Evolutionary conservation across 2,797 vertebrate species (phyloP), one percentile per base, ranked within the genome.

Genomic region (Percopsis omiscomaycus): DNA sequence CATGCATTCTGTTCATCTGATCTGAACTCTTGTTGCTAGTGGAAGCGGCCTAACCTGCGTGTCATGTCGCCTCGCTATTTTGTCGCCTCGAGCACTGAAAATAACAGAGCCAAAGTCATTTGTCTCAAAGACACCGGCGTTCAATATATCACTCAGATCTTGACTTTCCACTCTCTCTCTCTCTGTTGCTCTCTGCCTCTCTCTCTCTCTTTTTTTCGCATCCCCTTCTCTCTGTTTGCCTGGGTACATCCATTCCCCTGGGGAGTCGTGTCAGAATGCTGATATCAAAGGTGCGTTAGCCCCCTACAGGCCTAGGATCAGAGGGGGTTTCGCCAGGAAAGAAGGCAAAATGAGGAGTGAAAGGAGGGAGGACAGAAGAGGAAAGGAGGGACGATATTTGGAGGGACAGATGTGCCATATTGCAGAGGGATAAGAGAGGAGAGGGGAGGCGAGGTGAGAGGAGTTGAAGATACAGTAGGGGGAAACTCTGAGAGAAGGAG

Each of bases 271-370:
- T 75, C 69, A 59, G 68, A 71, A 60, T 61, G 71, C 72, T 45
- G 63, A 66, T 79, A 79, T 83, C 78, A 81, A 75, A 85, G 74
- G 65, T 68, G 63, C 4, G 47, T 61, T 63, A n/a, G 16, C 45
- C 64, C 78, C 73, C 66, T 0, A 5, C 14, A 65, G 73, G 30
- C 53, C 14, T 12, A 0, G 62, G 75, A 81, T 80, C 77, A 80
- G 71, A 79, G 78, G 61, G 72, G 64, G 54, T 11, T 5, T 8
- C 3, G 8, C 6, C 14, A 2, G 28, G 51, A 12, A 53, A 22
- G 4, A 28, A 30, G 4, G 29, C 3, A 56, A n/a, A n/a, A 22
- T 27, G 16, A 2, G 4, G 4, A 29, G 4, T 1, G 14, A 30
- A 28, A 54, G 52, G 28, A 13, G 5, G 52, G 50, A 14, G 22